Conservation (phyloP, 2,113 vertebrate genomes). For the Upupa epops region DNA sequence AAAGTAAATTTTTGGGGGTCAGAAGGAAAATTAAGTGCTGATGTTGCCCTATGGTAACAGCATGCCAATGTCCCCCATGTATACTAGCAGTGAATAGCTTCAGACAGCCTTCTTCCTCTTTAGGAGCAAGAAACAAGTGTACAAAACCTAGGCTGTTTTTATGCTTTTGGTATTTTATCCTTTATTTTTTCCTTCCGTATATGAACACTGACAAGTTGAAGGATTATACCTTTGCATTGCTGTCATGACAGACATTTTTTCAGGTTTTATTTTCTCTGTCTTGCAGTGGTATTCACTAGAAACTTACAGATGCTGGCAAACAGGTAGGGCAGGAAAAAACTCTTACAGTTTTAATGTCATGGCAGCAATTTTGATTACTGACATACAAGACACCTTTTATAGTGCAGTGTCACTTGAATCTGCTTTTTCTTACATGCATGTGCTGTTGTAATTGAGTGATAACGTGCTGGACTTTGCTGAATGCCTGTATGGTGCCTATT, state of each 20-base stretch:
- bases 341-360: background rate
- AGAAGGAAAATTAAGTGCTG: background rate
- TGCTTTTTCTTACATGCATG: background rate
- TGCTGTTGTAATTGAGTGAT: background rate
- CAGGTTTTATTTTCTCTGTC: constrained; percentile 21
- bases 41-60: background rate
- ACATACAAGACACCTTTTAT: background rate
- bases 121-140: background rate
- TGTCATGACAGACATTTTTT: constrained; percentile 11
- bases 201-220: background rate
- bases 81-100: background rate
- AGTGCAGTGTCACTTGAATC: background rate
- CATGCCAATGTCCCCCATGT: background rate
- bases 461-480: background rate
- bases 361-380: background rate
- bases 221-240: background rate
- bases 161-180: background rate
- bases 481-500: background rate
- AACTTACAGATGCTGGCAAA: background rate
- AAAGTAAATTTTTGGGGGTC: background rate
- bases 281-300: background rate
- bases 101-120: background rate
- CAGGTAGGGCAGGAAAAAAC: background rate
- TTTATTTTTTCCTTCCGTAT: background rate
- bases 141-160: background rate